Conservation (phyloP, 64 coral and sea anemone species). For the Porites australiensis region DNA sequence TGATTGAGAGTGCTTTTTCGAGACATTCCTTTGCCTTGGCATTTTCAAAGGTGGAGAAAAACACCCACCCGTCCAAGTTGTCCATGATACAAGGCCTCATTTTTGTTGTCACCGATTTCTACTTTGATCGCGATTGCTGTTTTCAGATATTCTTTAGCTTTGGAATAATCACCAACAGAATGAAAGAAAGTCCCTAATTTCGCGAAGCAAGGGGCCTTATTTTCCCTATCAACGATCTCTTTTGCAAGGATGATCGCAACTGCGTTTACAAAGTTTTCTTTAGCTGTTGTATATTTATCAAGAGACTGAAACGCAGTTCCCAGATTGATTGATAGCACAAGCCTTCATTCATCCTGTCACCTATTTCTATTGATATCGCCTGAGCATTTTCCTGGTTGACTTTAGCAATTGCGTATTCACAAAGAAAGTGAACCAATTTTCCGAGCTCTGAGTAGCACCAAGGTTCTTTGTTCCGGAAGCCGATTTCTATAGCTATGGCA, state of each 20-base stretch:
- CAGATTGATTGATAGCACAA: background rate
- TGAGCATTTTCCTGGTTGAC: background rate
- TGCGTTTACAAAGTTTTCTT: background rate
- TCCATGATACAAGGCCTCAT: too few species aligned
- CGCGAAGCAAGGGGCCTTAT: background rate
- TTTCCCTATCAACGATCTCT: background rate
- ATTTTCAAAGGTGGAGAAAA: too few species aligned
- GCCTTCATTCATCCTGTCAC: background rate
- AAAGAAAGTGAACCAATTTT: background rate
- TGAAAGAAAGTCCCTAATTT: background rate
- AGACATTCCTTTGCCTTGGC: too few species aligned
- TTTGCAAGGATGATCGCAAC: background rate
- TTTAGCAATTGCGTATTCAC: background rate
- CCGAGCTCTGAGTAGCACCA: background rate
- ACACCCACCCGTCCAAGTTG: too few species aligned
- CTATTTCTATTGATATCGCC: background rate
- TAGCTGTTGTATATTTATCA: background rate
- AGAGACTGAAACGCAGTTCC: background rate
- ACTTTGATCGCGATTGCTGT: background rate
- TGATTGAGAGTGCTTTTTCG: too few species aligned
- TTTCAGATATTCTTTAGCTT: background rate
- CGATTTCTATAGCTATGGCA: background rate
- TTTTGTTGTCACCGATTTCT: background rate
- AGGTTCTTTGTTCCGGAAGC: background rate
- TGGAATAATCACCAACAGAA: background rate